Percentiles rank a stretch among this genome's conserved stretches.
phyloP scores from a whole-genome alignment of 2,113 vertebrate species.

The Elanoides forficatus region DNA sequence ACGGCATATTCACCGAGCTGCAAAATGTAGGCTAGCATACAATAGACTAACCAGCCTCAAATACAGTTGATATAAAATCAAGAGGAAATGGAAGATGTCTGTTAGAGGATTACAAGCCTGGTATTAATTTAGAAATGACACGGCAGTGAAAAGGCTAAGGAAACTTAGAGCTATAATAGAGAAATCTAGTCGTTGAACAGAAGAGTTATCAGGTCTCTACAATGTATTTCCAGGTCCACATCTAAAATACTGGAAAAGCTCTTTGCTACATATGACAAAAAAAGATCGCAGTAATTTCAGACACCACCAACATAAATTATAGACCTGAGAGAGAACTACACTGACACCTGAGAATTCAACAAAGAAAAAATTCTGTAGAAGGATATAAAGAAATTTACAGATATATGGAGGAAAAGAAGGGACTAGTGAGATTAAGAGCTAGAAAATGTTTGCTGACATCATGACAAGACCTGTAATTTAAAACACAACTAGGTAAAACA shows the following conservation, averaged over 20 bases:
- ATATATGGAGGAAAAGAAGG: neutral
- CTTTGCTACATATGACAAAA: neutral
- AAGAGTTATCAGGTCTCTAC: neutral
- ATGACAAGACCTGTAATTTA: neutral
- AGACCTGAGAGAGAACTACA: neutral
- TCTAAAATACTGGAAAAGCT: neutral
- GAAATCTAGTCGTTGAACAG: neutral
- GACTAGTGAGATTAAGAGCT: neutral
- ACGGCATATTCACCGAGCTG: neutral
- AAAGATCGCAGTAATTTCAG: neutral
- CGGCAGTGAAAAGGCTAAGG: neutral
- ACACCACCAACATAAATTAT: neutral
- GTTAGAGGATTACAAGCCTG: neutral
- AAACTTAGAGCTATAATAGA: neutral
- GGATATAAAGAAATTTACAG: neutral
- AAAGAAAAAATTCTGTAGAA: neutral
- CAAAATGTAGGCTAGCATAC: rapidly evolving
- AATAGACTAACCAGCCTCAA: neutral
- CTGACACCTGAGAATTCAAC: neutral
- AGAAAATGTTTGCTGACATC: neutral
- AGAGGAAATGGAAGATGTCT: neutral
- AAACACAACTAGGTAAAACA: neutral
- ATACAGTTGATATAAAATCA: neutral
- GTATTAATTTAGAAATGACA: neutral
- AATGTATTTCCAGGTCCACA: neutral